Conservation (phyloP, 2,113 vertebrate species). For the Ptyas mucosa region DNA sequence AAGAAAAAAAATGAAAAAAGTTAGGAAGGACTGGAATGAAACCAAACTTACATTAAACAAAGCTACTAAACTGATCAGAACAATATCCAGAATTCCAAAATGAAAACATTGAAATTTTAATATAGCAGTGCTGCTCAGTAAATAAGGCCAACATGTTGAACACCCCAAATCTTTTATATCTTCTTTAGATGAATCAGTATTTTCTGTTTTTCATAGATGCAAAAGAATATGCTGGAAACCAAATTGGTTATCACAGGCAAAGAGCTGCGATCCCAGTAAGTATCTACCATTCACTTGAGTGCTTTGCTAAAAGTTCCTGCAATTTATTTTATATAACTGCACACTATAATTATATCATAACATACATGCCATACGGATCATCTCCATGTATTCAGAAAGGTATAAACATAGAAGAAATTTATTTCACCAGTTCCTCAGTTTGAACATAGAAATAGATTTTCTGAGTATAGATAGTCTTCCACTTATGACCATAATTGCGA, state of each 20-base stretch:
- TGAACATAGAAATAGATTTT: neutral
- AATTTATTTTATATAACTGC: neutral
- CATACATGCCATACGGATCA: neutral
- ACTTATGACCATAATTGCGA: neutral
- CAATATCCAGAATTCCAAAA: neutral
- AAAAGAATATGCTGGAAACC: slow-evolving; percentile 77
- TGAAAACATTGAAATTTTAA: neutral
- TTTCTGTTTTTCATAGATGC: slow-evolving; percentile 59
- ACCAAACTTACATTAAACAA: neutral
- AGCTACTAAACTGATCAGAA: neutral
- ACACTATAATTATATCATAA: neutral
- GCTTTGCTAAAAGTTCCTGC: neutral
- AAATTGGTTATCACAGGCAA: slow-evolving; percentile 79
- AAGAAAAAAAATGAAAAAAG: neutral
- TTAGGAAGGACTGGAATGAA: neutral
- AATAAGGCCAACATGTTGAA: neutral
- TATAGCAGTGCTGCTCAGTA: neutral
- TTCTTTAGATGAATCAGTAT: neutral
- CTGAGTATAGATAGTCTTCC: neutral
- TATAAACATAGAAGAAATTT: neutral
- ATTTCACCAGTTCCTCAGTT: neutral
- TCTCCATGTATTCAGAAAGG: neutral
- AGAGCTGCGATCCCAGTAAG: slow-evolving; percentile 85
- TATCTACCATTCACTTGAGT: neutral
- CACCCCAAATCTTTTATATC: neutral